phyloP scores from a whole-genome alignment of 30 jellyfish, hydroid and myxozoan species.

The Aurelia sp. region DNA sequence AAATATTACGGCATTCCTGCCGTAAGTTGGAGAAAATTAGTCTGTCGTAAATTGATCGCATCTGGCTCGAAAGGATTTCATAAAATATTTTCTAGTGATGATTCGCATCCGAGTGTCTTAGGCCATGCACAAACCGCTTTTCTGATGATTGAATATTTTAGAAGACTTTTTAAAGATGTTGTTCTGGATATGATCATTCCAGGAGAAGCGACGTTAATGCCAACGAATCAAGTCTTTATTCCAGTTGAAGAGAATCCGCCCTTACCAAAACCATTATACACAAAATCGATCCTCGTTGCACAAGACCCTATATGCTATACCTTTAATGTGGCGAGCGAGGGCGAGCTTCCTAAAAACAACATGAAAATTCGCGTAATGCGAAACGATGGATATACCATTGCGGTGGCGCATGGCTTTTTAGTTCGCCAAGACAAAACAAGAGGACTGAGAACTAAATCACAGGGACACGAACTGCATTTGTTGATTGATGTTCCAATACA shows the following conservation, averaged over 20 bases:
- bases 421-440: conserved; percentile 95
- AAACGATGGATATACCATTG: conserved; percentile 92
- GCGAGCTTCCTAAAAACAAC: conserved; percentile 79
- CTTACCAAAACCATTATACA: conserved; percentile 75
- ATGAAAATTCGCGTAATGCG: conserved; percentile 77
- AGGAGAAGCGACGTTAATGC: conserved; percentile 66
- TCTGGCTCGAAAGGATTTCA: conserved; percentile 77
- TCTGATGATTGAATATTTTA: conserved; percentile 80
- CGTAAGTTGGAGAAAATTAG: conserved; percentile 88
- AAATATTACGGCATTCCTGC: conserved; percentile 86
- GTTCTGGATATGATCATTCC: conserved; percentile 70
- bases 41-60: conserved; percentile 82
- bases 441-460: conserved; percentile 86
- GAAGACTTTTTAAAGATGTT: conserved; percentile 78
- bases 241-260: conserved; percentile 68
- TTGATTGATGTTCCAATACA: conserved; percentile 77
- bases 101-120: conserved; percentile 93
- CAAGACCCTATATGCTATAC: conserved; percentile 85
- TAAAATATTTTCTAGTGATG: conserved; percentile 83
- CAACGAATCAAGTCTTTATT: conserved; percentile 51
- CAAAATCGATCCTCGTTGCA: conserved; percentile 81
- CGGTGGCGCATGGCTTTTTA: conserved; percentile 95
- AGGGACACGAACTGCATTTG: conserved; percentile 80
- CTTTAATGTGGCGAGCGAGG: conserved; percentile 92
- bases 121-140: conserved; percentile 98